Conservation (phyloP, 2,888 invertebrate species). For the Spodoptera exigua region DNA sequence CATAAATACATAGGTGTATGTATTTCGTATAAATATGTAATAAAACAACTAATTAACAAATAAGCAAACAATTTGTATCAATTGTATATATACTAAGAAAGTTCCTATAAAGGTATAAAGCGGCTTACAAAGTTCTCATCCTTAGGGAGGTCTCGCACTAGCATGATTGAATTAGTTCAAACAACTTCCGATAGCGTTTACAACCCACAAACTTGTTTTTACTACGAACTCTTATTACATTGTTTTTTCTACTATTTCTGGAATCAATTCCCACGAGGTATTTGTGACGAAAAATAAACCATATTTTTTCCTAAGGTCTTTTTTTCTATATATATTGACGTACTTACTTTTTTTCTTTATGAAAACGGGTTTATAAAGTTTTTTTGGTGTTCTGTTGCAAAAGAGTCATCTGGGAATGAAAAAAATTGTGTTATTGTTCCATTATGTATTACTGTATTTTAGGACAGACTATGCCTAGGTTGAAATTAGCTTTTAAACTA, state of each 20-base stretch:
- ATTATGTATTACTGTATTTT: too few relatives aligned
- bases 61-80: constrained; percentile 70
- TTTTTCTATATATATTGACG: too few relatives aligned
- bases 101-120: constrained; percentile 64
- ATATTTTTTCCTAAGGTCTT: too few relatives aligned
- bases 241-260: constrained; percentile 45
- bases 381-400: too few relatives aligned
- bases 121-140: constrained; percentile 67
- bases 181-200: constrained; percentile 50
- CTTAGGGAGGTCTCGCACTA: constrained; percentile 63
- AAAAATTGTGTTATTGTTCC: too few relatives aligned
- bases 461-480: too few relatives aligned
- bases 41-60: constrained; percentile 52
- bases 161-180: constrained; percentile 73
- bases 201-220: constrained; percentile 47
- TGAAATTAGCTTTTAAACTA: too few relatives aligned
- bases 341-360: constrained; percentile 1
- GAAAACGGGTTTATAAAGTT: too few relatives aligned
- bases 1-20: too few relatives aligned
- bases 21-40: too few relatives aligned
- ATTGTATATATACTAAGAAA: constrained; percentile 60
- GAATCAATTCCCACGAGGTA: constrained; percentile 31
- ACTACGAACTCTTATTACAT: constrained; percentile 48
- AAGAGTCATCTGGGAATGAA: too few relatives aligned
- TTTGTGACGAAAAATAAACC: constrained; percentile 2